Evolutionary conservation across 2,797 vertebrate genomes (phyloP).

Genomic region (Apogon talboti): DNA sequence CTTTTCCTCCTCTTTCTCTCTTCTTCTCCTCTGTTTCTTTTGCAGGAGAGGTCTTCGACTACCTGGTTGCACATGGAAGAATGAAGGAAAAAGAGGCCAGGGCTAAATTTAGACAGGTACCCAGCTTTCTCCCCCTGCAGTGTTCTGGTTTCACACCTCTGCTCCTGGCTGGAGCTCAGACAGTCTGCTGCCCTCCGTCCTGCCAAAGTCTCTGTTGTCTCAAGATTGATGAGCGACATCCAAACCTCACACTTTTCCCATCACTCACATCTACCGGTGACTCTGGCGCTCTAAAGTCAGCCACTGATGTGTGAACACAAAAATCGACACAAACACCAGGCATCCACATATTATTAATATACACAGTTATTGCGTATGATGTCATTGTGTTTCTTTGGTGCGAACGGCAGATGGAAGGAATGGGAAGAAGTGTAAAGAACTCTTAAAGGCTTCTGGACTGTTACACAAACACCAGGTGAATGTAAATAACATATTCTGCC

Average conservation of each 20-base stretch:
- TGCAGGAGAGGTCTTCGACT: constrained; percentile 96
- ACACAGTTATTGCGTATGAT: too few relatives aligned
- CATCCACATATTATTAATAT: too few relatives aligned
- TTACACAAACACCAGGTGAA: too few relatives aligned
- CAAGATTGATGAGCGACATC: constrained; percentile 35
- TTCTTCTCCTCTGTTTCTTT: constrained; percentile 5
- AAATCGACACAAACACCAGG: too few relatives aligned
- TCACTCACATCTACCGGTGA: constrained; percentile 6
- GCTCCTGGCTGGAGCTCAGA: constrained; percentile 43
- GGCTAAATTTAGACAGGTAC: constrained; percentile 98
- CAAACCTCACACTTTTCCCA: constrained; percentile 2
- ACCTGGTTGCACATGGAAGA: constrained; percentile 97
- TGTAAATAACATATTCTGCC: too few relatives aligned
- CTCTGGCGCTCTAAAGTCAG: too few relatives aligned
- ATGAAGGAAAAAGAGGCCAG: constrained; percentile 99
- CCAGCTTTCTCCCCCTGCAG: constrained; percentile 70
- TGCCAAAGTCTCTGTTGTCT: not conserved
- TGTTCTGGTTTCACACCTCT: constrained; percentile 76
- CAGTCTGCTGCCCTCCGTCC: constrained; percentile 36
- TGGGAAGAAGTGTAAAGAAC: too few relatives aligned
- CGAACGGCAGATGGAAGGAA: too few relatives aligned
- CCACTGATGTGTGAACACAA: too few relatives aligned
- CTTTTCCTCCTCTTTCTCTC: too few relatives aligned
- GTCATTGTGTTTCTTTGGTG: too few relatives aligned
- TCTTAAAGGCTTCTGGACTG: too few relatives aligned